Evolutionary conservation across 2,888 invertebrate genomes (phyloP).

Genomic region (Pandemis heparana): DNA sequence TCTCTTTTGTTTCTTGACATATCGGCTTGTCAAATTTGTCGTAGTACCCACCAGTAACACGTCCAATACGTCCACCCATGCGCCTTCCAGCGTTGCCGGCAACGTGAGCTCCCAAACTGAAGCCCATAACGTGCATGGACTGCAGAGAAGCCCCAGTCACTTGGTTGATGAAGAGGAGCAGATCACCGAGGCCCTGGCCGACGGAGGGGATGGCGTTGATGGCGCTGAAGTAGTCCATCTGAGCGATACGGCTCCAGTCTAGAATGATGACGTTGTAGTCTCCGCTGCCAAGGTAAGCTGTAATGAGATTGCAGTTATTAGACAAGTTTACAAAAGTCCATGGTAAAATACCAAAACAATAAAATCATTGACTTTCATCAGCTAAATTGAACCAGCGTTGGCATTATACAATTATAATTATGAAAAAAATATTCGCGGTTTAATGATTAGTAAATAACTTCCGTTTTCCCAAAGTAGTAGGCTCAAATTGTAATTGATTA

Average conservation of each 20-base stretch:
- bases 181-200: constrained; percentile 21
- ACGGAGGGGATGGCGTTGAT: constrained; percentile 25
- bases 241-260: constrained; percentile 31
- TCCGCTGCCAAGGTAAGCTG: constrained; percentile 24
- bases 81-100: constrained; percentile 32
- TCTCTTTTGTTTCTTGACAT: too few species aligned
- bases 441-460: too few species aligned
- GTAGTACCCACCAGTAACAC: constrained; percentile 34
- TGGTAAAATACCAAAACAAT: too few species aligned
- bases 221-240: constrained; percentile 18
- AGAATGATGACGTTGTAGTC: constrained; percentile 34
- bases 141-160: constrained; percentile 20
- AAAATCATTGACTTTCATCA: too few species aligned
- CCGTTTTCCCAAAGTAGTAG: too few species aligned
- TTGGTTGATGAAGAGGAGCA: constrained; percentile 21
- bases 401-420: too few species aligned
- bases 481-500: too few species aligned
- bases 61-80: constrained; percentile 16
- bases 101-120: constrained; percentile 39
- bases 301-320: background rate
- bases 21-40: too few species aligned
- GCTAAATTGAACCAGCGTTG: too few species aligned
- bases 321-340: background rate
- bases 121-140: constrained; percentile 31
- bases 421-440: too few species aligned